Evolutionary conservation across 2,888 invertebrate species (phyloP).

Genomic region (Carpatolechia fugitivella): DNA sequence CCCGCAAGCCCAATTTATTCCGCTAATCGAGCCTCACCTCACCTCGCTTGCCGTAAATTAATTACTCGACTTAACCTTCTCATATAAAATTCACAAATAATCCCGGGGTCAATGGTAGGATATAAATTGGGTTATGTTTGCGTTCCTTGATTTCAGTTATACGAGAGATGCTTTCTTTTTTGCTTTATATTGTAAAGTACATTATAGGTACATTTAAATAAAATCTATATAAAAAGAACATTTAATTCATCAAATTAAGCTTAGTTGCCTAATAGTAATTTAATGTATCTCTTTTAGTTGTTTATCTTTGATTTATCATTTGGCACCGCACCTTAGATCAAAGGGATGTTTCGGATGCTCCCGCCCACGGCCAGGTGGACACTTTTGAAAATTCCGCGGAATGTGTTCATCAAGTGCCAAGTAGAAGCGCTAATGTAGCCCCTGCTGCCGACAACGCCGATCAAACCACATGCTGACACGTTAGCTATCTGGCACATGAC

Average conservation of each 20-base stretch:
- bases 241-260: neutral
- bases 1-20: constrained; percentile 69
- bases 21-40: constrained; percentile 70
- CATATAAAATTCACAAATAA: constrained; percentile 48
- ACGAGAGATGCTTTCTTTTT: too few species aligned
- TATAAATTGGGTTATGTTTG: neutral
- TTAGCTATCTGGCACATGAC: constrained; percentile 42
- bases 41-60: constrained; percentile 68
- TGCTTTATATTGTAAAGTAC: too few species aligned
- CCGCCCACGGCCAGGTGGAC: constrained; percentile 62
- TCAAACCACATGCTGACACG: constrained; percentile 43
- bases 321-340: constrained; percentile 43
- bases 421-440: constrained; percentile 38
- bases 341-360: constrained; percentile 47
- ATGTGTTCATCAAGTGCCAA: constrained; percentile 51
- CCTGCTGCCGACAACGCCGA: constrained; percentile 39
- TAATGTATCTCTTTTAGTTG: constrained; percentile 35
- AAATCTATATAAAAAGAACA: too few species aligned
- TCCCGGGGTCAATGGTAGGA: constrained; percentile 15
- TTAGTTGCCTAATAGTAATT: constrained; percentile 42
- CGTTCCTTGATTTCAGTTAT: too few species aligned
- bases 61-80: constrained; percentile 62
- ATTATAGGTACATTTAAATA: too few species aligned
- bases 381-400: constrained; percentile 47
- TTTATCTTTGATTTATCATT: constrained; percentile 40